Evolutionary conservation across 2,113 vertebrate genomes (phyloP).

Genomic region (Platysternon megacephalum): DNA sequence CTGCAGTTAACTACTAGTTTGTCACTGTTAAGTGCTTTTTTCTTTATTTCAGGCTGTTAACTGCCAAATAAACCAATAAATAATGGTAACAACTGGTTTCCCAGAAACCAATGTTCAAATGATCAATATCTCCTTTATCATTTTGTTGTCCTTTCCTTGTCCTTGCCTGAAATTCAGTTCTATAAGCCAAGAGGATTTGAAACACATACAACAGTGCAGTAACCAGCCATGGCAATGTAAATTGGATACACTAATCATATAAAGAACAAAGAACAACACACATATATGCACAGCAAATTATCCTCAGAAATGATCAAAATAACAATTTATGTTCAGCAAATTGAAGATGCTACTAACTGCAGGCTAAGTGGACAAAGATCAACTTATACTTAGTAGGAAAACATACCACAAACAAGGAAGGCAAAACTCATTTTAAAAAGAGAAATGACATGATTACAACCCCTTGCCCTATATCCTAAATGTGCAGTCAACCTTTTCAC

Average conservation of each 20-base stretch:
- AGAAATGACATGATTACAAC: neutral
- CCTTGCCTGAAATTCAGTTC: neutral
- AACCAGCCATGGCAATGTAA: neutral
- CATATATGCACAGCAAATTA: neutral
- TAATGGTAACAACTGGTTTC: neutral
- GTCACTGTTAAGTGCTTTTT: neutral
- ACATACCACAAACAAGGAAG: neutral
- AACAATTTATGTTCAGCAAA: neutral
- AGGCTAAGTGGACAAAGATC: neutral
- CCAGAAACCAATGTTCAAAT: neutral
- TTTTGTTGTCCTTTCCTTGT: neutral
- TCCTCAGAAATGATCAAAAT: neutral
- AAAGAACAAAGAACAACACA: neutral
- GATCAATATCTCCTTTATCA: accelerated
- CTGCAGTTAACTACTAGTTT: constrained; percentile 15
- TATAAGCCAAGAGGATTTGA: neutral
- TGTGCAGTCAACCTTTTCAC: neutral
- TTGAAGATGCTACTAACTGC: neutral
- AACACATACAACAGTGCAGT: neutral
- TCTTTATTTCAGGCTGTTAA: neutral
- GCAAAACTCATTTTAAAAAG: neutral
- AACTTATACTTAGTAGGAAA: neutral
- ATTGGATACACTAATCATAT: neutral
- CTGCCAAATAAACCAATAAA: neutral
- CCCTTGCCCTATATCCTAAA: neutral